Evolutionary conservation across 2,797 vertebrate genomes (phyloP).

Genomic region (Pangasius djambal): DNA sequence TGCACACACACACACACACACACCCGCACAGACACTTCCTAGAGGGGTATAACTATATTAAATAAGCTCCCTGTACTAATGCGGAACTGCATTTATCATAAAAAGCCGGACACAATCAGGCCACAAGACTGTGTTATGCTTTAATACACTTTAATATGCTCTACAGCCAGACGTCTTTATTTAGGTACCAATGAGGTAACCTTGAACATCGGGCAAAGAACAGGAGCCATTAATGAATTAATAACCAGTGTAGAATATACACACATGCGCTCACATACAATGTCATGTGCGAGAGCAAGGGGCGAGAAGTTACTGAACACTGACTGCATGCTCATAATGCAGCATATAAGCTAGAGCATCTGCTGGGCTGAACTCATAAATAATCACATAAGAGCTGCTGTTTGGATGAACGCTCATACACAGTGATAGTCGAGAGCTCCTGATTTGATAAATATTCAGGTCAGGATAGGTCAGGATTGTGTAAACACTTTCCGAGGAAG

Average conservation of each 20-base stretch:
- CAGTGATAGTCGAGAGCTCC: not conserved
- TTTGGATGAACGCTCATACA: not conserved
- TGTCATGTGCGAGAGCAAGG: not conserved
- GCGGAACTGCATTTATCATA: conserved; percentile 68
- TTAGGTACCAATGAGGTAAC: conserved; percentile 63
- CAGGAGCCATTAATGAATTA: conserved; percentile 11
- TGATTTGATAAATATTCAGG: conserved; percentile 8
- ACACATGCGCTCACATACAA: not conserved
- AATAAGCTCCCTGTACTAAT: conserved; percentile 66
- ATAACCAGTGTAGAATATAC: not conserved
- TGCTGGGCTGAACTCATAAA: not conserved
- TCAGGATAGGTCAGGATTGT: not conserved
- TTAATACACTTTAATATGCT: conserved; percentile 46
- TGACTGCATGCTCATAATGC: not conserved
- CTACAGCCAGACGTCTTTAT: conserved; percentile 42
- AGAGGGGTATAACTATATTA: conserved; percentile 72
- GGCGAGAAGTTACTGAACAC: not conserved
- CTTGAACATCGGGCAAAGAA: conserved; percentile 59
- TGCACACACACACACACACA: conserved; percentile 40
- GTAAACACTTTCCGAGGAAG: not conserved
- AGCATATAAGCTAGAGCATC: not conserved
- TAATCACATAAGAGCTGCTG: not conserved
- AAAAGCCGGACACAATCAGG: conserved; percentile 69
- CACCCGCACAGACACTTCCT: conserved; percentile 56
- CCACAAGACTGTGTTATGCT: conserved; percentile 66